phyloP scores from a whole-genome alignment of 2,113 vertebrate species.

The Oncorhynchus nerka region DNA sequence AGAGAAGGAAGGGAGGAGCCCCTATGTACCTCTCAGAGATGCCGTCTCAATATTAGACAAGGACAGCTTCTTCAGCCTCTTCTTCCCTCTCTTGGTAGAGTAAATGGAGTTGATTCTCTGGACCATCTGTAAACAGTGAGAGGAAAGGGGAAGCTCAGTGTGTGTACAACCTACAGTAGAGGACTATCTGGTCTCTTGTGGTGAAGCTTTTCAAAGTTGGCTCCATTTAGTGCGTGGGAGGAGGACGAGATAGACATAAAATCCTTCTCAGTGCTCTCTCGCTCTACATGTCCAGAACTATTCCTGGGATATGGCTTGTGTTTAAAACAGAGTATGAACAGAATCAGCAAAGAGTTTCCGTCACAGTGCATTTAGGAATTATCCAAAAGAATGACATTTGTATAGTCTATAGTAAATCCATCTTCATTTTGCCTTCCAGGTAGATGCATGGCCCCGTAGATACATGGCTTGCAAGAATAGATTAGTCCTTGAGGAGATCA shows the following conservation, averaged over 20 bases:
- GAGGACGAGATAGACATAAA: background rate
- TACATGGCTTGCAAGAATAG: constrained; percentile 13
- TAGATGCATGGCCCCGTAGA: constrained; percentile 7
- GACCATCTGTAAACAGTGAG: constrained; percentile 81
- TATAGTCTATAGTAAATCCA: too few relatives aligned
- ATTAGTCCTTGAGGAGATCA: constrained; percentile 28
- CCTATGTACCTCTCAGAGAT: constrained; percentile 89
- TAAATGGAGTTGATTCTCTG: constrained; percentile 99
- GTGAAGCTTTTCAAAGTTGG: constrained; percentile 10
- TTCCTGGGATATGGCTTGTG: constrained; percentile 25
- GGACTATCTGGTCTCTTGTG: constrained; percentile 37
- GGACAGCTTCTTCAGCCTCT: constrained; percentile 93
- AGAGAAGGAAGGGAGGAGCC: constrained; percentile 3
- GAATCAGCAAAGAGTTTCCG: background rate
- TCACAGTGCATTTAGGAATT: too few relatives aligned
- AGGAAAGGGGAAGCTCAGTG: constrained; percentile 26
- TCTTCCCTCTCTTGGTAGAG: constrained; percentile 97
- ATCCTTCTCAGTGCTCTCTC: background rate
- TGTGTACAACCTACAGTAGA: constrained; percentile 11
- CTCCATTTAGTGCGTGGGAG: background rate
- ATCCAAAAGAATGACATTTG: too few relatives aligned
- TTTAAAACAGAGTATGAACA: background rate
- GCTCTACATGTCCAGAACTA: constrained; percentile 6
- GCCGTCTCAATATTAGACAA: constrained; percentile 91
- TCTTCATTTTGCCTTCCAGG: too few relatives aligned